Conservation (phyloP, 2,113 vertebrate species). For the Sebastes fasciatus region DNA sequence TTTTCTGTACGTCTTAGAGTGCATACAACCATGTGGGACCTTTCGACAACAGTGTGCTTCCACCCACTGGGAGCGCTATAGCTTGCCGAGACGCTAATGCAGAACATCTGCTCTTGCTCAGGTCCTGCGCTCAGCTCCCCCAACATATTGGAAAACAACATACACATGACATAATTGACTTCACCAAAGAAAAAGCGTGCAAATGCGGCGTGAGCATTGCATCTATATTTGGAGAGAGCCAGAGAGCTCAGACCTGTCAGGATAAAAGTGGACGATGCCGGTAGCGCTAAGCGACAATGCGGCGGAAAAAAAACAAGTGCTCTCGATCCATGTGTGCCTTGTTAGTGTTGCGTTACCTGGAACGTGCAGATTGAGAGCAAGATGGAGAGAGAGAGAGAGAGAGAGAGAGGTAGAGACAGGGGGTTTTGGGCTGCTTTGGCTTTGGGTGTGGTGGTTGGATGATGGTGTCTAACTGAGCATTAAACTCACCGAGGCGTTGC, state of each 20-base stretch:
- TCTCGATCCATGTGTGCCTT: conserved; percentile 34
- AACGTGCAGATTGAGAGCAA: conserved; percentile 10
- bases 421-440: conserved; percentile 47
- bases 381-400: background rate
- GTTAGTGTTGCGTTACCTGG: conserved; percentile 43
- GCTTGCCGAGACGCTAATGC: conserved; percentile 42
- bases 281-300: background rate
- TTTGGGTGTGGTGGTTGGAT: conserved; percentile 60
- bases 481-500: conserved; percentile 56
- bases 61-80: conserved; percentile 4
- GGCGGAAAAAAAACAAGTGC: background rate
- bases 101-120: conserved; percentile 55
- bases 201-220: conserved; percentile 12
- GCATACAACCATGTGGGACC: background rate
- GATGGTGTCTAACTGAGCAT: conserved; percentile 59
- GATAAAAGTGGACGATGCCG: conserved; percentile 16
- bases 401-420: background rate
- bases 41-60: conserved; percentile 1
- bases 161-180: conserved; percentile 43
- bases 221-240: conserved; percentile 56
- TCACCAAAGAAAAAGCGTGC: conserved; percentile 24
- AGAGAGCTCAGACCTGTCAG: conserved; percentile 31
- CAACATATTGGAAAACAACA: conserved; percentile 30
- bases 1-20: background rate
- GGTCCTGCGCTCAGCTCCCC: background rate